A percentile compares a stretch with the other conserved stretches of the same genome.
These are phyloP conservation scores for Drosophila pandora DNA, from an alignment of 1,140 invertebrate species.

Conservation along the genomic window DNA sequence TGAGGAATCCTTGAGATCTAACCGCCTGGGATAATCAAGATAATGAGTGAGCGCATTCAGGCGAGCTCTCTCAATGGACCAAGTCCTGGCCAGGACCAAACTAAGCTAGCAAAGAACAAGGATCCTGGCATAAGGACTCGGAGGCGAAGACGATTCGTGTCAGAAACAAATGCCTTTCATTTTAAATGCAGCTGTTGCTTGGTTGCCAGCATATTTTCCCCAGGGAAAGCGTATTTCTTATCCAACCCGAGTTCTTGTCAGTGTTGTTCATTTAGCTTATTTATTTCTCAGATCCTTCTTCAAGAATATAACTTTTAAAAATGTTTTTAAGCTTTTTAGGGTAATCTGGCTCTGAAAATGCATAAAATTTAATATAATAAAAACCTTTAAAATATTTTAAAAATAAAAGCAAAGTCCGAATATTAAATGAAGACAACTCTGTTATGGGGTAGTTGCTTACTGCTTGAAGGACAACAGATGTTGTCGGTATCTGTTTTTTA, in stretches of 20 bases:
- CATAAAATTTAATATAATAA: no score
- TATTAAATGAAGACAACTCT: background rate
- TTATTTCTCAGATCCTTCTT: background rate
- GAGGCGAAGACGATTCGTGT: slow-evolving; percentile 77
- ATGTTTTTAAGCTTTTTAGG: no score
- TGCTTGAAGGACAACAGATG: slow-evolving; percentile 74
- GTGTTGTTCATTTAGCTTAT: background rate
- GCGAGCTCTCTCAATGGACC: slow-evolving; percentile 67
- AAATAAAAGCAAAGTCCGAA: background rate
- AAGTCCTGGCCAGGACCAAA: slow-evolving; percentile 34
- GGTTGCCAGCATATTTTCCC: slow-evolving; percentile 56
- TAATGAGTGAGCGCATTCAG: slow-evolving; percentile 79
- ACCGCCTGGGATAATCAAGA: slow-evolving; percentile 78
- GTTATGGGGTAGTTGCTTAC: background rate
- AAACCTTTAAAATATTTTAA: no score
- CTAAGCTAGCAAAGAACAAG: slow-evolving; percentile 22
- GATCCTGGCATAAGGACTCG: slow-evolving; percentile 1
- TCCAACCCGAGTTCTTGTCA: slow-evolving; percentile 13
- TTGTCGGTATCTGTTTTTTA: slow-evolving; percentile 50
- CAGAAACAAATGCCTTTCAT: slow-evolving; percentile 82
- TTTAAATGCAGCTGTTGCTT: slow-evolving; percentile 80
- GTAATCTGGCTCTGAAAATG: no score
- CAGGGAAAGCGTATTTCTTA: slow-evolving; percentile 55
- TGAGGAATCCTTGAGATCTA: slow-evolving; percentile 36
- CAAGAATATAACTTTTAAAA: background rate